Percentiles rank a stretch among this genome's conserved stretches.
These are phyloP conservation scores for Sardinella longiceps DNA, from an alignment of 2,797 vertebrate genomes.

Conservation along the genomic window DNA sequence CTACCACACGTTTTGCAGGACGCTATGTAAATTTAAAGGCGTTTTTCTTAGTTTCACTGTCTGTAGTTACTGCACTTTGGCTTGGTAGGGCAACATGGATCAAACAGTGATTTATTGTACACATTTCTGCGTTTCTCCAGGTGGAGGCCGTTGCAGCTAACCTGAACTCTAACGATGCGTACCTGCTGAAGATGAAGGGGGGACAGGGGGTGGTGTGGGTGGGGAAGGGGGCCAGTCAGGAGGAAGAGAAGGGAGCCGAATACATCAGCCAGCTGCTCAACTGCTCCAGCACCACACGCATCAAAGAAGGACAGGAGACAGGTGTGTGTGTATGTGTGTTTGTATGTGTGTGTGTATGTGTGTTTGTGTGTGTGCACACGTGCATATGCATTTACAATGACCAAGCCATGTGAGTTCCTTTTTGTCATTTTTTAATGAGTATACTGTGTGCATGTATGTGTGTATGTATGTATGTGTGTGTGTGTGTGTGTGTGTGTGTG, in stretches of 20 bases:
- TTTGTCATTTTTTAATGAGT: background rate
- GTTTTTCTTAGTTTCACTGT: no score
- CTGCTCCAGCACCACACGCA: constrained; percentile 64
- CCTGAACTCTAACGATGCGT: constrained; percentile 59
- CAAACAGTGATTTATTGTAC: no score
- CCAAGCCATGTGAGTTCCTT: background rate
- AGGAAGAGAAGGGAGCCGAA: constrained; percentile 80
- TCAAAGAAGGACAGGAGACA: constrained; percentile 83
- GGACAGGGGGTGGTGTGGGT: constrained; percentile 81
- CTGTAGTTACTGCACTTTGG: no score
- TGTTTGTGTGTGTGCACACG: background rate
- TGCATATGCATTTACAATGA: no score
- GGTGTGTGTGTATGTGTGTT: constrained; percentile 65
- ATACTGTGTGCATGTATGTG: no score
- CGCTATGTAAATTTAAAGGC: no score
- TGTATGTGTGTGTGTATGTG: constrained; percentile 6
- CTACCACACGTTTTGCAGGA: no score
- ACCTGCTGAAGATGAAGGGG: constrained; percentile 80
- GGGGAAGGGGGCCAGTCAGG: constrained; percentile 84
- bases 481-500: background rate
- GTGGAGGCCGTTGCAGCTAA: constrained; percentile 73
- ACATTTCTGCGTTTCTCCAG: constrained; percentile 58
- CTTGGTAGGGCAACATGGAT: no score
- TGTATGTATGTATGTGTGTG: background rate
- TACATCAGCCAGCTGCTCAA: constrained; percentile 76